These are phyloP conservation scores for Sparus aurata DNA, from an alignment of 2,797 vertebrate species.

Conservation along the genomic window DNA sequence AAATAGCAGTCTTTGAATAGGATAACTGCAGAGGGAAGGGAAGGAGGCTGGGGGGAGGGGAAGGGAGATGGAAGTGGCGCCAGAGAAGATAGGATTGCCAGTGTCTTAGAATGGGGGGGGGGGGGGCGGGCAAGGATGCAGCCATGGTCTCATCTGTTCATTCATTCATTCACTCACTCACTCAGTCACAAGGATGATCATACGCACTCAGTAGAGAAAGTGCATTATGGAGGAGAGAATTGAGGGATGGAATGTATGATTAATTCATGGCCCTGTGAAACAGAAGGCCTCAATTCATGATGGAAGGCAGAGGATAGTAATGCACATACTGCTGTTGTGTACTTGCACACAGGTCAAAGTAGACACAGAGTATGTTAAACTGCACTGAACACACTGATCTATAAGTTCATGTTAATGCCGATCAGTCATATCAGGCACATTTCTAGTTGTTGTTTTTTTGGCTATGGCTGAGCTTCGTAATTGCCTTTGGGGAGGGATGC, in stretches of 20 bases:
- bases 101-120: slow-evolving; percentile 68
- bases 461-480: background rate
- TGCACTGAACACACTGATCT: background rate
- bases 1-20: slow-evolving; percentile 87
- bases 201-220: slow-evolving; percentile 66
- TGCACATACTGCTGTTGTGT: slow-evolving; percentile 35
- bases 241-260: slow-evolving; percentile 73
- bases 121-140: slow-evolving; percentile 57
- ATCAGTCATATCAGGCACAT: background rate
- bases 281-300: slow-evolving; percentile 59
- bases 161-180: slow-evolving; percentile 62
- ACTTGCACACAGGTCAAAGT: slow-evolving; percentile 30
- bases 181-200: slow-evolving; percentile 66
- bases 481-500: slow-evolving; percentile 3
- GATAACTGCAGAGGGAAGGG: slow-evolving; percentile 80
- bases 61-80: slow-evolving; percentile 75
- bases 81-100: slow-evolving; percentile 81
- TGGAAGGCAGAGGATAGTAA: slow-evolving; percentile 46
- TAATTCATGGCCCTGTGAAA: slow-evolving; percentile 77
- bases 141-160: slow-evolving; percentile 73
- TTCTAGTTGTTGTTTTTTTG: background rate
- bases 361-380: slow-evolving; percentile 11
- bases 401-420: background rate
- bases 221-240: slow-evolving; percentile 70
- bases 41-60: slow-evolving; percentile 43